Evolutionary conservation across 2,888 invertebrate species (phyloP).

Genomic region (Galeopsomyia nigrocyanea): DNA sequence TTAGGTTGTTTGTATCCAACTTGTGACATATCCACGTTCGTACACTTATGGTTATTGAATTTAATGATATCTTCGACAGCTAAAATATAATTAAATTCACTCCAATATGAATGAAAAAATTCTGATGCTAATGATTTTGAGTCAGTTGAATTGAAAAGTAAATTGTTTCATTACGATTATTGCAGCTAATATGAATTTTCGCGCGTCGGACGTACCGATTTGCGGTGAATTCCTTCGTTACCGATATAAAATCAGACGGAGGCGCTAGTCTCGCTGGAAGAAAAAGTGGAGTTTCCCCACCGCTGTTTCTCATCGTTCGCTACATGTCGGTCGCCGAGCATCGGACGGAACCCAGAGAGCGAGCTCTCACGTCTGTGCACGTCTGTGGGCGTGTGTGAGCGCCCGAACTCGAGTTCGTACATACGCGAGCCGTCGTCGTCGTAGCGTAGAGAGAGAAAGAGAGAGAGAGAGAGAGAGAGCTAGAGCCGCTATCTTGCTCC

Average conservation of each 20-base stretch:
- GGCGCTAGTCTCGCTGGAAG: neutral
- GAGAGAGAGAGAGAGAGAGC: slow-evolving; percentile 6
- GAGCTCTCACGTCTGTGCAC: slow-evolving; percentile 10
- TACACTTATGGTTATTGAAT: too few relatives aligned
- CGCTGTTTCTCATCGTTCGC: neutral
- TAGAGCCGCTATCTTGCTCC: neutral
- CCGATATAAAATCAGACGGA: neutral
- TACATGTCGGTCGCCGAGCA: slow-evolving; percentile 2
- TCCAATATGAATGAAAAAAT: too few relatives aligned
- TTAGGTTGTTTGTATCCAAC: too few relatives aligned
- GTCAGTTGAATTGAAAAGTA: too few relatives aligned
- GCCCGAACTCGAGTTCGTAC: neutral
- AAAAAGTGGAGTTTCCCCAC: slow-evolving; percentile 5
- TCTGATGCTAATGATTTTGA: too few relatives aligned
- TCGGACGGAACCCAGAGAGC: neutral
- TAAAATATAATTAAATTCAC: too few relatives aligned
- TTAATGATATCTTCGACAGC: too few relatives aligned
- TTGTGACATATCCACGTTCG: too few relatives aligned
- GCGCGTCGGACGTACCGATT: too few relatives aligned
- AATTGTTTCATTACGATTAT: too few relatives aligned
- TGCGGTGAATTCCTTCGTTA: too few relatives aligned
- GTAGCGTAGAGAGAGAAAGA: neutral
- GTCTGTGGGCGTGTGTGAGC: slow-evolving; percentile 30
- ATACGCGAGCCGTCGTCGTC: neutral
- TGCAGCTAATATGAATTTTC: too few relatives aligned